Evolutionary conservation across 2,113 vertebrate species (phyloP), one percentile per base, ranked within the genome.

Genomic region (Paralichthys olivaceus): DNA sequence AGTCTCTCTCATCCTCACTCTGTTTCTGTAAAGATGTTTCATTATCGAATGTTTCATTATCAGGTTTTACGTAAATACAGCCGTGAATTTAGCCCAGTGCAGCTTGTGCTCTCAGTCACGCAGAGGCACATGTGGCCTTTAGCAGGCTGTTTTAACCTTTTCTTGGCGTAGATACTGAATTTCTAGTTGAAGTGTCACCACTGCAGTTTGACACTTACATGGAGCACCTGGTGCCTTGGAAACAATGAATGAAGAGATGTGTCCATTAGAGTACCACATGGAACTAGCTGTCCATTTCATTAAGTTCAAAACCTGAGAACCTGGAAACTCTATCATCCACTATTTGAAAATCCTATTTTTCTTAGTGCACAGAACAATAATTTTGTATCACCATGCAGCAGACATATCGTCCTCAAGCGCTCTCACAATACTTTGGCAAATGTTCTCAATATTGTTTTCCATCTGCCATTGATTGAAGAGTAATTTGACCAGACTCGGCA

Each of bases 361-460:
- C 74, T 75, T 67, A 69, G 32, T 61, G 61, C 56, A 32, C 69
- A 69, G 63, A 45, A 62, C 76, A 80, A 85, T 80, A 74, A 79
- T 72, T 85, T 58, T 56, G 67, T 62, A 72, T 90, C 80, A 70
- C 75, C 6, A 29, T 58, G 62, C 81, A 72, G 63, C 47, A 69
- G 79, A 89, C 83, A 84, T 86, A 82, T 77, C 66, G 67, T 86
- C 69, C 76, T 43, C 79, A 60, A 71, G 79, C 60, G 77, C 79
- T 75, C 77, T 87, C 66, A 66, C 66, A 82, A 66, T 83, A 75
- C 68, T 72, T 85, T 75, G 77, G 75, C 81, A 91, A 84, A 87
- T 72, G 47, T 72, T 84, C 67, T 80, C 87, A 83, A 84, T 92
- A 90, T 84, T 80, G 77, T 90, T 89, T 90, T 83, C 79, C 57